A percentile compares a stretch with the other conserved stretches of the same genome.
Evolutionary conservation across 1,140 invertebrate genomes (phyloP).

Genomic region (Drosophila nebulosa): DNA sequence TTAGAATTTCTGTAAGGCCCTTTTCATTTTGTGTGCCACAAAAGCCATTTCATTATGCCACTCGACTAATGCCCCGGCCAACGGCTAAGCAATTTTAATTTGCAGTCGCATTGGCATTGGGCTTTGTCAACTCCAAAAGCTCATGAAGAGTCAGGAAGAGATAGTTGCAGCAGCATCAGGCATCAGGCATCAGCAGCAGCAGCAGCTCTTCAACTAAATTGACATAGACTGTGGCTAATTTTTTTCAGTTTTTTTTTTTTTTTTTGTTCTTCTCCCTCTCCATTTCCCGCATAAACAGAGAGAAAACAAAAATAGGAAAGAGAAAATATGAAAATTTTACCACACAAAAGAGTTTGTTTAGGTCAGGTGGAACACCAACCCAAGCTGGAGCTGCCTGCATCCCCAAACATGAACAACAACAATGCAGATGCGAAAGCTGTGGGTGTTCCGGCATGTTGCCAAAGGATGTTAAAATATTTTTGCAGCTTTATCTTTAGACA

Average conservation of each 20-base stretch:
- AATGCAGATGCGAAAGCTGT: conserved; percentile 25
- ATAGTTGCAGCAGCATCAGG: no score
- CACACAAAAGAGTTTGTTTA: conserved; percentile 69
- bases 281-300: neutral
- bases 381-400: conserved; percentile 13
- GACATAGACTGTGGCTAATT: conserved; percentile 34
- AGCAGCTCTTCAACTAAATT: conserved; percentile 37
- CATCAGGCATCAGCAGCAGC: neutral
- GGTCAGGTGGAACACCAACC: conserved; percentile 44
- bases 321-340: conserved; percentile 63
- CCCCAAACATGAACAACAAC: conserved; percentile 31
- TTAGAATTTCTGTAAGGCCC: conserved; percentile 59
- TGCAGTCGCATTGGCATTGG: conserved; percentile 63
- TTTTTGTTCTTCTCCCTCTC: neutral
- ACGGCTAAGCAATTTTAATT: conserved; percentile 70
- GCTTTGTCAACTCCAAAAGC: conserved; percentile 37
- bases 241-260: neutral
- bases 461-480: conserved; percentile 79
- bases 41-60: conserved; percentile 66
- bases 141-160: neutral
- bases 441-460: conserved; percentile 63
- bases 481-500: conserved; percentile 78
- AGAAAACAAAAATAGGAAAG: neutral
- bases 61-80: conserved; percentile 46
- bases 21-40: conserved; percentile 38